Conservation (phyloP, 2,797 vertebrate species). For the Gouania willdenowi region DNA sequence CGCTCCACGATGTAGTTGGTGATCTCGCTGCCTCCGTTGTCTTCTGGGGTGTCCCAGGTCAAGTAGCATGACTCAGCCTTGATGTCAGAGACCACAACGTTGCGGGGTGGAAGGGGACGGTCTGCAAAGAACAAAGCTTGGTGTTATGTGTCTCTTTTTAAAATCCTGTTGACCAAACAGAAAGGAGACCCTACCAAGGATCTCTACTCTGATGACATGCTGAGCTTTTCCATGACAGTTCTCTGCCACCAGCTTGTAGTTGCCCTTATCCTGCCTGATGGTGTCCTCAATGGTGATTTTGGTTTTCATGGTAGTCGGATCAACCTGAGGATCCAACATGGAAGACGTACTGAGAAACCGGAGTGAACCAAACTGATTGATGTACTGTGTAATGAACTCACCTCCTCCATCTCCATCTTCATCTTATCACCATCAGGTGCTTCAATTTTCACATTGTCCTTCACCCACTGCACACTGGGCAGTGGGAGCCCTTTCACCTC, state of each 20-base stretch:
- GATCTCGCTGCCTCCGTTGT: conserved; percentile 96
- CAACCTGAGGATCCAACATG: conserved; percentile 58
- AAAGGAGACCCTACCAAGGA: conserved; percentile 66
- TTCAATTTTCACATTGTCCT: conserved; percentile 80
- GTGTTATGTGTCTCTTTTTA: neutral
- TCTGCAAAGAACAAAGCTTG: conserved; percentile 65
- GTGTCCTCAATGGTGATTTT: conserved; percentile 83
- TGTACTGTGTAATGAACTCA: conserved; percentile 11
- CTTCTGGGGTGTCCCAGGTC: conserved; percentile 91
- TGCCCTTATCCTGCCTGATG: conserved; percentile 83
- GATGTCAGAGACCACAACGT: conserved; percentile 87
- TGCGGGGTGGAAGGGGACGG: conserved; percentile 89
- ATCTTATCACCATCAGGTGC: conserved; percentile 79
- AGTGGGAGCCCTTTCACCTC: conserved; percentile 92
- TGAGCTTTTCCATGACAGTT: conserved; percentile 84
- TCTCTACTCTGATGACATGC: conserved; percentile 60
- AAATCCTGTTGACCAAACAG: neutral
- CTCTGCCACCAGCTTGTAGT: conserved; percentile 85
- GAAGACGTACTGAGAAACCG: no score
- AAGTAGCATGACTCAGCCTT: conserved; percentile 92
- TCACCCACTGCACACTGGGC: conserved; percentile 89
- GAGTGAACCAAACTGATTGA: no score
- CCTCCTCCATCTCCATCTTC: conserved; percentile 86
- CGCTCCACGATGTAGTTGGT: conserved; percentile 92
- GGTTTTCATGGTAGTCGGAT: conserved; percentile 82